A percentile compares a stretch with the other conserved stretches of the same genome.
phyloP scores from a whole-genome alignment of 1,140 invertebrate species.

The Pseudobourletiella spinata region DNA sequence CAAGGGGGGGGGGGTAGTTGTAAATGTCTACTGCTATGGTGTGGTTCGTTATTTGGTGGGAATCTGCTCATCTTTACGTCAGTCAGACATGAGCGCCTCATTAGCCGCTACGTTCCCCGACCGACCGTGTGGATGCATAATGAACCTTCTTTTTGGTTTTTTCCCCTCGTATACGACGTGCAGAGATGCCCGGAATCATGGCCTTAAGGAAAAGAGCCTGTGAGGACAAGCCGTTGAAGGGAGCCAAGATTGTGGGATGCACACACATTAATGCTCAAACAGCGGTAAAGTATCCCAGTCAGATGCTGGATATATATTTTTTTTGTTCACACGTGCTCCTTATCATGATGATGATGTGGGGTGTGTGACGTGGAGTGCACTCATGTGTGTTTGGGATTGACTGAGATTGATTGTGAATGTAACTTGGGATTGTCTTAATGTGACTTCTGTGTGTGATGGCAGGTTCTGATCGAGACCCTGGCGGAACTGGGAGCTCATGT shows the following conservation, averaged over 20 bases:
- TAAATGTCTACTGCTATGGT: too few species aligned
- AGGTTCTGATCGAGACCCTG: slow-evolving; percentile 82
- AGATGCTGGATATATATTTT: too few species aligned
- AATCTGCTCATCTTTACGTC: too few species aligned
- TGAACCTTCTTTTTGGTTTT: background rate
- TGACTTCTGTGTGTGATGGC: too few species aligned
- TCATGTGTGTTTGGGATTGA: background rate
- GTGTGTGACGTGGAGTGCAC: too few species aligned
- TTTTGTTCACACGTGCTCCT: slow-evolving; percentile 12
- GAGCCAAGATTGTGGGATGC: slow-evolving; percentile 93
- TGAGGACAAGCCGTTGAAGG: slow-evolving; percentile 87
- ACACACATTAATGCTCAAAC: slow-evolving; percentile 98
- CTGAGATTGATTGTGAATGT: too few species aligned
- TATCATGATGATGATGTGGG: too few species aligned
- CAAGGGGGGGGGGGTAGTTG: too few species aligned
- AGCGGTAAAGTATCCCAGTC: slow-evolving; percentile 64
- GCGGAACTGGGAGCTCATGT: slow-evolving; percentile 81
- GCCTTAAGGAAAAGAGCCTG: slow-evolving; percentile 79
- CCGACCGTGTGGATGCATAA: background rate
- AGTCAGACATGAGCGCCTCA: too few species aligned
- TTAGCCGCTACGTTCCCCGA: background rate
- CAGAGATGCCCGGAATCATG: slow-evolving; percentile 96
- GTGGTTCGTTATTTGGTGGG: too few species aligned
- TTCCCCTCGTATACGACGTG: slow-evolving; percentile 12
- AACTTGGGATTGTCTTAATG: too few species aligned